Evolutionary conservation across 2,113 vertebrate species (phyloP).

Genomic region (Callionymus lyra): DNA sequence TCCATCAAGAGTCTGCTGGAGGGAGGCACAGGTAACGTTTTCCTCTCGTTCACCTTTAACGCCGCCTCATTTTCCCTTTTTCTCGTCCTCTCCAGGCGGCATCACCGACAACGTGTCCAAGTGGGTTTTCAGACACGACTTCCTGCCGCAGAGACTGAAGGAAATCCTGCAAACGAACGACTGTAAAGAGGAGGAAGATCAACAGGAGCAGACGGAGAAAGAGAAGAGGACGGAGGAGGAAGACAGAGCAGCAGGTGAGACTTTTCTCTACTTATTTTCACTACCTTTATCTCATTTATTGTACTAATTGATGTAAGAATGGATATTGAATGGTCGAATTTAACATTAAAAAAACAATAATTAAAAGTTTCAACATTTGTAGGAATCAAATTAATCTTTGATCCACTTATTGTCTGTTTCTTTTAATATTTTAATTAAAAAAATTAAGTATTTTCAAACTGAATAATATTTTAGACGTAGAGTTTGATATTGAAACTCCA

Average conservation of each 20-base stretch:
- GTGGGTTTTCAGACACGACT: conserved; percentile 85
- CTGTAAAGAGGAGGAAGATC: conserved; percentile 37
- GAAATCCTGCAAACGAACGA: conserved; percentile 57
- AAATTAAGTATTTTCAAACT: too few species aligned
- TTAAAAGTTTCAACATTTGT: too few species aligned
- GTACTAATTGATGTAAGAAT: background rate
- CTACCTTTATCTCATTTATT: background rate
- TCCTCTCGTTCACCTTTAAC: background rate
- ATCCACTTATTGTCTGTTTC: too few species aligned
- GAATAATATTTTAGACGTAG: too few species aligned
- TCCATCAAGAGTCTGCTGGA: conserved; percentile 84
- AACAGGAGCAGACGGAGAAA: conserved; percentile 6
- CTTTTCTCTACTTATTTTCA: background rate
- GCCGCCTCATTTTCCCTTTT: background rate
- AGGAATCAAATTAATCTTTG: background rate
- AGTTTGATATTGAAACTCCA: too few species aligned
- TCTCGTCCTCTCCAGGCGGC: conserved; percentile 65
- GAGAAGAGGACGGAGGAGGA: conserved; percentile 6
- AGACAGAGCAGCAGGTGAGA: conserved; percentile 39
- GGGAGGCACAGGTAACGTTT: conserved; percentile 80
- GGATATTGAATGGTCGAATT: too few species aligned
- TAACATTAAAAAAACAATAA: too few species aligned
- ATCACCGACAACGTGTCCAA: conserved; percentile 90
- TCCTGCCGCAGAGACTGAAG: conserved; percentile 70
- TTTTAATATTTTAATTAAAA: too few species aligned